These are phyloP conservation scores for Meda fulgida DNA, from an alignment of 2,797 vertebrate species.

Conservation along the genomic window DNA sequence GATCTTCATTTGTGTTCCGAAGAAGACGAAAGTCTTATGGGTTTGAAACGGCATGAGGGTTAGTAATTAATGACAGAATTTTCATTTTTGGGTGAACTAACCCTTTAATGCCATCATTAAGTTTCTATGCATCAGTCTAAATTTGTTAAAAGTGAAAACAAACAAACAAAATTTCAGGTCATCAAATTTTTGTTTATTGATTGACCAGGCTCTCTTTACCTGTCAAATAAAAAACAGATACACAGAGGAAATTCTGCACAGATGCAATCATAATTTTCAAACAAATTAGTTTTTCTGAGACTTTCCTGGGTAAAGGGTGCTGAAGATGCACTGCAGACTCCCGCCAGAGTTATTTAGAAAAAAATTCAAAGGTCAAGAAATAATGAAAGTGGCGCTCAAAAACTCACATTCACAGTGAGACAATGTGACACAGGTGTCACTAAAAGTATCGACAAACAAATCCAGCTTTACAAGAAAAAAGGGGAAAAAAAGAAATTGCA, in stretches of 20 bases:
- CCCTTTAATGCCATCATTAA: not conserved
- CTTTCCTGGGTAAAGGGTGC: not conserved
- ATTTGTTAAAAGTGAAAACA: slow-evolving; percentile 10
- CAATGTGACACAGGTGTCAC: slow-evolving; percentile 37
- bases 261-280: not conserved
- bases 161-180: slow-evolving; percentile 56
- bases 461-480: slow-evolving; percentile 27
- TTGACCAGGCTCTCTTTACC: slow-evolving; percentile 61
- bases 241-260: slow-evolving; percentile 30
- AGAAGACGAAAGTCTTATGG: too few species aligned
- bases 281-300: not conserved
- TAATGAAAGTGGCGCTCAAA: not conserved
- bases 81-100: too few species aligned
- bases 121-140: not conserved
- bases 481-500: not conserved
- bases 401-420: slow-evolving; percentile 69
- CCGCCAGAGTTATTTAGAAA: slow-evolving; percentile 5
- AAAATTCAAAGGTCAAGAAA: not conserved
- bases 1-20: too few species aligned
- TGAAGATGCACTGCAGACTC: slow-evolving; percentile 1
- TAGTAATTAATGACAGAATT: too few species aligned
- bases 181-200: slow-evolving; percentile 64
- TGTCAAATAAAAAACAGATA: slow-evolving; percentile 50
- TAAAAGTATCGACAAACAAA: slow-evolving; percentile 28
- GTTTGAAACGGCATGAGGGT: too few species aligned